phyloP scores from a whole-genome alignment of 1,140 invertebrate genomes.

The Ephestia elutella region DNA sequence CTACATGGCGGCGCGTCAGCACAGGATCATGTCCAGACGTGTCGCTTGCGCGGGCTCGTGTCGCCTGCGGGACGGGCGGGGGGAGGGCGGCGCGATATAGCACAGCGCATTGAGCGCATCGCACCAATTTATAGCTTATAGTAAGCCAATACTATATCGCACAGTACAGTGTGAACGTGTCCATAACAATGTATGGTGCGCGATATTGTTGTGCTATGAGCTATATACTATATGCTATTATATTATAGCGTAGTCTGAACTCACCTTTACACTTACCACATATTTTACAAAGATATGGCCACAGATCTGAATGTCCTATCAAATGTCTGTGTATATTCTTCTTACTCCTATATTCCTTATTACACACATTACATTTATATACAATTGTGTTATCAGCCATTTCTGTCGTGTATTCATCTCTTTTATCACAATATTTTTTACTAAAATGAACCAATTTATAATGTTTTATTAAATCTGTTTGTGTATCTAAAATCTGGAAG shows the following conservation, averaged over 20 bases:
- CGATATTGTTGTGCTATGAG: too few species aligned
- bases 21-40: too few species aligned
- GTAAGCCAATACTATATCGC: too few species aligned
- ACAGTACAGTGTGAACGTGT: too few species aligned
- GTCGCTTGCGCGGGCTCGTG: too few species aligned
- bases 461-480: constrained; percentile 33
- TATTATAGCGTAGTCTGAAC: background rate
- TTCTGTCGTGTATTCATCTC: constrained; percentile 8
- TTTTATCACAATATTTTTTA: constrained; percentile 12
- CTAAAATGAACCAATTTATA: constrained; percentile 29
- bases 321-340: constrained; percentile 33
- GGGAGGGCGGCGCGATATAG: too few species aligned
- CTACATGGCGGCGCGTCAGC: too few species aligned
- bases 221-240: too few species aligned
- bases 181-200: too few species aligned
- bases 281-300: constrained; percentile 48
- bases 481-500: constrained; percentile 26
- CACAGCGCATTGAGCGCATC: too few species aligned
- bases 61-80: too few species aligned
- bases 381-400: constrained; percentile 12
- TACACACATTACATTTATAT: constrained; percentile 41
- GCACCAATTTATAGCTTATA: too few species aligned
- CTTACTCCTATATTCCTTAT: constrained; percentile 29
- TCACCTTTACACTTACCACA: constrained; percentile 38
- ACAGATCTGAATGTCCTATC: constrained; percentile 27